Evolutionary conservation across 2,797 vertebrate species (phyloP).

Genomic region (Corythornis leucogaster): DNA sequence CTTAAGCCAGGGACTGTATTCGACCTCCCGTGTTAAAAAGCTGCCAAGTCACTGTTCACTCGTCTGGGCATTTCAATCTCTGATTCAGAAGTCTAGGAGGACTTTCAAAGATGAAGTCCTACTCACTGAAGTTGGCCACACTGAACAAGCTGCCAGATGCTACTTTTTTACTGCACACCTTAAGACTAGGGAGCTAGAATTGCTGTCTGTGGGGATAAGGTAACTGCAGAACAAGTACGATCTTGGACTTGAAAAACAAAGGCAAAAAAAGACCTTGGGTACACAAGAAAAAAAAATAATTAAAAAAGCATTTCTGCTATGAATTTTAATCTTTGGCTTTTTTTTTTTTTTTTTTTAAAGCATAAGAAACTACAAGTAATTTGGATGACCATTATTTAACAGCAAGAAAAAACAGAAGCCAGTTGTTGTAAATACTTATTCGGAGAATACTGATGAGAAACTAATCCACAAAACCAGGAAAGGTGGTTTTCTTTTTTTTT

Average conservation of each 20-base stretch:
- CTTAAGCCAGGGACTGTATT: not conserved
- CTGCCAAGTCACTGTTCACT: not conserved
- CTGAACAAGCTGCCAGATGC: not conserved
- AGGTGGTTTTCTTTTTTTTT: not conserved
- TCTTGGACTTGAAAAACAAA: not conserved
- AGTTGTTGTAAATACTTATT: not conserved
- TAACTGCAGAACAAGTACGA: not conserved
- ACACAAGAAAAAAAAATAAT: not conserved
- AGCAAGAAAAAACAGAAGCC: not conserved
- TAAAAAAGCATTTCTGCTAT: not conserved
- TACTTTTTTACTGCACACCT: not conserved
- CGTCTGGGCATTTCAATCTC: not conserved
- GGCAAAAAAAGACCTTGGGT: not conserved
- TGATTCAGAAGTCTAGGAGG: not conserved
- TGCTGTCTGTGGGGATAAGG: not conserved
- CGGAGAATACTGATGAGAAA: not conserved
- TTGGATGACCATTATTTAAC: not conserved
- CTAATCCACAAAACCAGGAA: not conserved
- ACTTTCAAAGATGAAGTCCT: not conserved
- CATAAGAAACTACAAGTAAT: not conserved
- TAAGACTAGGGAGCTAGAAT: not conserved
- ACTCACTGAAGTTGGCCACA: accelerated
- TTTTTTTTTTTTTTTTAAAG: not conserved
- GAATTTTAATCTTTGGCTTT: not conserved
- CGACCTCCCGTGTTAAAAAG: not conserved